These are phyloP conservation scores for Glossosoma conforme DNA, from an alignment of 1,140 invertebrate genomes.

Conservation along the genomic window DNA sequence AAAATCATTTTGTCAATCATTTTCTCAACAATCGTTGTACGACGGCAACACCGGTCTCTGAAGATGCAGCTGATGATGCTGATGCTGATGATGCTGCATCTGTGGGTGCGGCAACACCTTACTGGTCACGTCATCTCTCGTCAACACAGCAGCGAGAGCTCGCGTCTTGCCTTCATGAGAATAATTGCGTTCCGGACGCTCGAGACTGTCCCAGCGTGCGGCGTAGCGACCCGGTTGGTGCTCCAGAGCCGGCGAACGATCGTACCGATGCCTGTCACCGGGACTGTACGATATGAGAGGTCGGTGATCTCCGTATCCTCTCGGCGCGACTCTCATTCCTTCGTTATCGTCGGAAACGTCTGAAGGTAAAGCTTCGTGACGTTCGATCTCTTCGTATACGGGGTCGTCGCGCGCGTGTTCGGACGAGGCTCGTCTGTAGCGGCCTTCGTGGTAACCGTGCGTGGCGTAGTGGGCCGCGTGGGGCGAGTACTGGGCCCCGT, in stretches of 20 bases:
- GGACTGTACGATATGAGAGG: slow-evolving; percentile 68
- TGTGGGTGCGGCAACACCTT: slow-evolving; percentile 58
- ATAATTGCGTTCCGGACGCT: slow-evolving; percentile 42
- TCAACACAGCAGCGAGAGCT: slow-evolving; percentile 70
- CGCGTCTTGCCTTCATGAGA: slow-evolving; percentile 54
- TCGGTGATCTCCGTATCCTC: slow-evolving; percentile 75
- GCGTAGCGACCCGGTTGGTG: slow-evolving; percentile 54
- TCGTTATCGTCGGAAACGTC: slow-evolving; percentile 73
- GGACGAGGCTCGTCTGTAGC: slow-evolving; percentile 46
- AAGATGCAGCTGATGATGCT: slow-evolving; percentile 52
- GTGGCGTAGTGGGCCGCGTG: slow-evolving; percentile 45
- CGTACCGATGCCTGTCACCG: slow-evolving; percentile 49
- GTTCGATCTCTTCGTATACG: slow-evolving; percentile 77
- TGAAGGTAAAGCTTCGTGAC: slow-evolving; percentile 65
- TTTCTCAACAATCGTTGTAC: slow-evolving; percentile 52
- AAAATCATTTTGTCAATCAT: too few species aligned
- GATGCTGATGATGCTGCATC: slow-evolving; percentile 48
- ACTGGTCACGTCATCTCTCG: slow-evolving; percentile 74
- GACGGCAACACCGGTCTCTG: slow-evolving; percentile 54
- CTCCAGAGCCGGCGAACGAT: slow-evolving; percentile 49
- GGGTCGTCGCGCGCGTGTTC: slow-evolving; percentile 56
- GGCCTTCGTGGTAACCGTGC: slow-evolving; percentile 57
- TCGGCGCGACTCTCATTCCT: slow-evolving; percentile 54
- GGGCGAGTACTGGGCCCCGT: slow-evolving; percentile 43
- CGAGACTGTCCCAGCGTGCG: slow-evolving; percentile 52